phyloP scores from a whole-genome alignment of 2,113 vertebrate genomes.

The Xenopus laevis region DNA sequence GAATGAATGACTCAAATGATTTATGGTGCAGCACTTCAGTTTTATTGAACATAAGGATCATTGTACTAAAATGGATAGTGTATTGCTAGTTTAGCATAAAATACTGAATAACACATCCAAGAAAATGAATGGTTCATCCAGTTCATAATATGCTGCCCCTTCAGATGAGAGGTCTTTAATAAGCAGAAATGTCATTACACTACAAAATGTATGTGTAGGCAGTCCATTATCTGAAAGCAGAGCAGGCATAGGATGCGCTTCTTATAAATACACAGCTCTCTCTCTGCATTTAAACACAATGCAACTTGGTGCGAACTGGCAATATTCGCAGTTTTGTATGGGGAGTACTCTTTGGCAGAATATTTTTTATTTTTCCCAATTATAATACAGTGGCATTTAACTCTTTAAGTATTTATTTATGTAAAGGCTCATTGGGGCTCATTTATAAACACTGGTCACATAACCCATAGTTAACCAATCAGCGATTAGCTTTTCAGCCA shows the following conservation, averaged over 20 bases:
- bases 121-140: slow-evolving; percentile 78
- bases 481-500: too few species aligned
- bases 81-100: slow-evolving; percentile 83
- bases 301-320: too few species aligned
- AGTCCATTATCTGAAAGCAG: slow-evolving; percentile 71
- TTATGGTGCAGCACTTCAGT: slow-evolving; percentile 78
- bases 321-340: too few species aligned
- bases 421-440: too few species aligned
- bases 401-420: too few species aligned
- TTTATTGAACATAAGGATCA: slow-evolving; percentile 87
- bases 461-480: too few species aligned
- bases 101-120: slow-evolving; percentile 79
- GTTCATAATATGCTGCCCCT: slow-evolving; percentile 82
- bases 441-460: too few species aligned
- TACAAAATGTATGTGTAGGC: slow-evolving; percentile 76
- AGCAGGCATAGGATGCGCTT: slow-evolving; percentile 63
- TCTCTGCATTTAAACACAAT: slow-evolving; percentile 49
- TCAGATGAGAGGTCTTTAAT: slow-evolving; percentile 81
- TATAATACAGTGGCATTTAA: too few species aligned
- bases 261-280: slow-evolving; percentile 59
- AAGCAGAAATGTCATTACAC: slow-evolving; percentile 77
- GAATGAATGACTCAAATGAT: slow-evolving; percentile 81
- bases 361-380: too few species aligned
- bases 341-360: too few species aligned
- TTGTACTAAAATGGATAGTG: slow-evolving; percentile 83